phyloP scores from a whole-genome alignment of 2,797 vertebrate genomes.

The Botia almorhae region DNA sequence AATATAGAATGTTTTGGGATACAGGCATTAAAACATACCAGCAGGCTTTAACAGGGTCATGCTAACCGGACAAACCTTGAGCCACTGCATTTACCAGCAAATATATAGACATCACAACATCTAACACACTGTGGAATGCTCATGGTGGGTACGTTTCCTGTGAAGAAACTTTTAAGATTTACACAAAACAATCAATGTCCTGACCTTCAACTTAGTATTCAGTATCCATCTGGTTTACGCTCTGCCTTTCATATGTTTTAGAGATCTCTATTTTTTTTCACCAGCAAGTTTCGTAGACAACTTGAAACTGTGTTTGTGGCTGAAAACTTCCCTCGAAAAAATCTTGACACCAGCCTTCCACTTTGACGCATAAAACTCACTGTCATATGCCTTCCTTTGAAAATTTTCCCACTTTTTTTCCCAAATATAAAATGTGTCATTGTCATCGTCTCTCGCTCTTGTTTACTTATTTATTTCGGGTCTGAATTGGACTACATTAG shows the following conservation, averaged over 20 bases:
- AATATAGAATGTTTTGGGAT: not conserved
- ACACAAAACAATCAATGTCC: conserved; percentile 7
- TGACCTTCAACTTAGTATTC: not conserved
- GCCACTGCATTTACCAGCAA: not conserved
- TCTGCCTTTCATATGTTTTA: no score
- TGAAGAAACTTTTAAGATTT: not conserved
- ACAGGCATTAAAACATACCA: not conserved
- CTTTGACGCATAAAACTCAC: conserved; percentile 18
- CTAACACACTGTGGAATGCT: not conserved
- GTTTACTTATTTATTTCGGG: conserved; percentile 47
- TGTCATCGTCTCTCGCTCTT: conserved; percentile 16
- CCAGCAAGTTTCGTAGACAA: not conserved
- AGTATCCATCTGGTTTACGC: no score
- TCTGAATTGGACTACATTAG: conserved; percentile 52
- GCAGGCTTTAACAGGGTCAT: not conserved
- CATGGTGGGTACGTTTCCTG: not conserved
- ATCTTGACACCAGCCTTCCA: conserved; percentile 33
- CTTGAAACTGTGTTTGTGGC: not conserved
- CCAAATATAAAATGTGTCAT: conserved; percentile 16
- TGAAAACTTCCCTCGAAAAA: conserved; percentile 6
- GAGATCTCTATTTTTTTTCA: not conserved
- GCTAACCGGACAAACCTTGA: not conserved
- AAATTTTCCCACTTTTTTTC: conserved; percentile 23
- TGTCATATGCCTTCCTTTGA: conserved; percentile 5
- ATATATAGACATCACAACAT: not conserved